A percentile compares a stretch with the other conserved stretches of the same genome.
phyloP scores from a whole-genome alignment of 2,113 vertebrate genomes.

The Spea bombifrons region DNA sequence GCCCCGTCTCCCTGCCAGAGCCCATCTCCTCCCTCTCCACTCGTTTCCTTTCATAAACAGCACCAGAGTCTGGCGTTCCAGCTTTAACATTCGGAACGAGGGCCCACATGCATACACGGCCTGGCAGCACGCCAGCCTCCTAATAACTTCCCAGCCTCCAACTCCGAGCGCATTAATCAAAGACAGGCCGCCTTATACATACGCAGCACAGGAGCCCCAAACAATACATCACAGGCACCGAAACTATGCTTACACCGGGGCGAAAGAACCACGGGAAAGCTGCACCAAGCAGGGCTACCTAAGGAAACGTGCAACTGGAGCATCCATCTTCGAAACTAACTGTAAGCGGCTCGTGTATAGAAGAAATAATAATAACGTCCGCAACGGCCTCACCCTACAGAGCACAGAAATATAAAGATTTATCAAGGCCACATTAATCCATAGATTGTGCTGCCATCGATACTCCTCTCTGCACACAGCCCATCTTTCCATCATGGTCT shows the following conservation, averaged over 20 bases:
- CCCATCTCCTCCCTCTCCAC: neutral
- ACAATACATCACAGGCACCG: slow-evolving; percentile 9
- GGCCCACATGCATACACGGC: slow-evolving; percentile 51
- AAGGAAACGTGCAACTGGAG: no score
- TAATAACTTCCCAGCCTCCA: slow-evolving; percentile 65
- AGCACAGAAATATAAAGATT: no score
- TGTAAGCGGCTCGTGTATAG: no score
- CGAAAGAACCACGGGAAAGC: no score
- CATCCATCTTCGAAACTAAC: neutral
- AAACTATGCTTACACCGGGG: no score
- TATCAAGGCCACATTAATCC: no score
- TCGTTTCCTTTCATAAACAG: slow-evolving; percentile 30
- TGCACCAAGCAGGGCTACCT: no score
- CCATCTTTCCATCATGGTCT: no score
- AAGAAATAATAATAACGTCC: no score
- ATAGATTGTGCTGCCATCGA: no score
- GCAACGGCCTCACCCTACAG: no score
- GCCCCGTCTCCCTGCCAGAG: slow-evolving; percentile 34
- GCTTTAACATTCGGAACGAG: slow-evolving; percentile 34
- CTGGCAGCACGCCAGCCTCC: slow-evolving; percentile 65
- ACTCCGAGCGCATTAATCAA: slow-evolving; percentile 49
- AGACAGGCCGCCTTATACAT: slow-evolving; percentile 36
- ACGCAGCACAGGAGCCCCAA: slow-evolving; percentile 26
- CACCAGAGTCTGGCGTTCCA: slow-evolving; percentile 9
- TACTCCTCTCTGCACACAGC: no score